Evolutionary conservation across 2,888 invertebrate genomes (phyloP).

Genomic region (Rhogogaster chlorosoma): DNA sequence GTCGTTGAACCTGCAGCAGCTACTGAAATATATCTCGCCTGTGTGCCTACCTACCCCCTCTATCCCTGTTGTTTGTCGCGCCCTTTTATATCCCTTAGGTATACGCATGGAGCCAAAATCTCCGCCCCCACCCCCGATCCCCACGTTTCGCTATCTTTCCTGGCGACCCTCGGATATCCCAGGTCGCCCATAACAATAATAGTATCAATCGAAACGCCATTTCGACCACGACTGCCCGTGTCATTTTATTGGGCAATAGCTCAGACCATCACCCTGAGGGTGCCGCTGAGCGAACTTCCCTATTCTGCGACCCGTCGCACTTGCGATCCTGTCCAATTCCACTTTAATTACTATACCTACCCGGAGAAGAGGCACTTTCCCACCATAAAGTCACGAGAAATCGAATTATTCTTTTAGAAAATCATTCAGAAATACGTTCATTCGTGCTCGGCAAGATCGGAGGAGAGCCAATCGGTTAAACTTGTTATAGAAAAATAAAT

Average conservation of each 20-base stretch:
- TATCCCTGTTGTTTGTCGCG: neutral
- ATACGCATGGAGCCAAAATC: neutral
- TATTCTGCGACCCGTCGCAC: neutral
- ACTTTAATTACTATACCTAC: slow-evolving; percentile 56
- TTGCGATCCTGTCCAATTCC: slow-evolving; percentile 33
- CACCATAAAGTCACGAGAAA: neutral
- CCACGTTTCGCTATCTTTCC: slow-evolving; percentile 44
- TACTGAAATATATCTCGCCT: neutral
- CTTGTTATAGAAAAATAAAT: neutral
- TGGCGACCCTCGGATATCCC: slow-evolving; percentile 42
- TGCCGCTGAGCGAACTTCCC: slow-evolving; percentile 4
- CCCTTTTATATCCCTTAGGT: slow-evolving; percentile 48
- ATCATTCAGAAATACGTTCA: neutral
- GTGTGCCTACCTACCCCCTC: neutral
- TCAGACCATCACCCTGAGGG: slow-evolving; percentile 68
- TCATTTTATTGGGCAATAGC: slow-evolving; percentile 76
- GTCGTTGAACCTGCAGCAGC: slow-evolving; percentile 1
- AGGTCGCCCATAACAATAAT: slow-evolving; percentile 71
- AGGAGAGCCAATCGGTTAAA: neutral
- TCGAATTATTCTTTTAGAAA: neutral
- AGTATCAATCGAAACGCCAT: slow-evolving; percentile 72
- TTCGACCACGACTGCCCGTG: slow-evolving; percentile 72
- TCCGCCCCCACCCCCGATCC: neutral
- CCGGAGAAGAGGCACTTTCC: neutral
- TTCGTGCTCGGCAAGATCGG: neutral